Base-by-base conservation (phyloP, 2,113 vertebrate species). In the Nematolebias whitei region DNA sequence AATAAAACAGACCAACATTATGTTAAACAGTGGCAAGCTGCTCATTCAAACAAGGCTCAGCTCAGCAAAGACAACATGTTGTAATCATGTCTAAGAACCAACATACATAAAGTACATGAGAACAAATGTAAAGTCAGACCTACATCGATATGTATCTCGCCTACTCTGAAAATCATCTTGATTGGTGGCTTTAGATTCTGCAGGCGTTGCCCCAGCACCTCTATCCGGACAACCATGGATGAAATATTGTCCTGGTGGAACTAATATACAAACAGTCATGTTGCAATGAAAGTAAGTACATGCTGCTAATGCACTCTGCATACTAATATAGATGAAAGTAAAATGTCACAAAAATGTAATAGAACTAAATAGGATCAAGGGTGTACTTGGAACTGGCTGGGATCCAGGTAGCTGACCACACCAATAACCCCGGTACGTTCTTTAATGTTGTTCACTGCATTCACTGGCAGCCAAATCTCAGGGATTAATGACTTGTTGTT, bases 141-240 rank as follows among this genome's bases (percentile, higher is more conserved):
- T 68, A 63, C 79, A 9, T 43, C 15, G 0, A 43, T 10, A 0
- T 48, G 0, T 26, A 0, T 16, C 6, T 49, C 2, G 4, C 0
- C 2, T 40, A 39, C 1, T 16, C 8, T n/a, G 52, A 90, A 90
- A 12, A 12, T 66, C 44, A 90, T 88, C 23, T 23, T 40, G 18
- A 92, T 56, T 23, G 44, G 45, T 0, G 29, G 40, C 0, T 0
- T 1, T 45, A 90, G 78, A 58, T 81, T 0, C 0, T 4, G 7
- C 23, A 85, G 55, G 2, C 14, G 14, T 2, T n/a, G 1, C 0
- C 9, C 26, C 12, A 41, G 26, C 6, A 68, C 1, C 62, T 90
- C 88, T 41, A 89, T 87, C 50, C 77, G 79, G 20, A 90, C 54
- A 39, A 87, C 69, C 64, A 69, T 47, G 12, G 85, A 85, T 44